Conservation (phyloP, 2,797 vertebrate genomes). For the Anguilla marmorata region DNA sequence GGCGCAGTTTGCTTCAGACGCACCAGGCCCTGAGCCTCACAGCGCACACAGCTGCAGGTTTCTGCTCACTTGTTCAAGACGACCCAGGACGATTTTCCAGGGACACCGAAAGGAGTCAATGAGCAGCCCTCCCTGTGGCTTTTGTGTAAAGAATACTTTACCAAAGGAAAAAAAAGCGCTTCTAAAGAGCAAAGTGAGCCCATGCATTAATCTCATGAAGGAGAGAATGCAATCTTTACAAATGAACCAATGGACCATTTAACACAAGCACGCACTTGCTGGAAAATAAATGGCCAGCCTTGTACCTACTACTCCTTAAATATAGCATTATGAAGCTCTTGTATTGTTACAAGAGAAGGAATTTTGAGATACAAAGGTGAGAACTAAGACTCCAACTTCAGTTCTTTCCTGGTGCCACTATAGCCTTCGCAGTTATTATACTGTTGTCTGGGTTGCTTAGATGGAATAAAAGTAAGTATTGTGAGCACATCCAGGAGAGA, state of each 20-base stretch:
- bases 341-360: background rate
- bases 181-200: background rate
- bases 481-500: background rate
- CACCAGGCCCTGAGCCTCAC: background rate
- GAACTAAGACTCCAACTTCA: background rate
- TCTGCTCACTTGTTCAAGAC: background rate
- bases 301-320: background rate
- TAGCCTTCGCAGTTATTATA: background rate
- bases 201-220: background rate
- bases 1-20: background rate
- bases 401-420: background rate
- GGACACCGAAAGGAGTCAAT: background rate
- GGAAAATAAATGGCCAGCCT: background rate
- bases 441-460: background rate
- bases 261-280: background rate
- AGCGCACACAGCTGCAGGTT: background rate
- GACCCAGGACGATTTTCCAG: background rate
- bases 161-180: background rate
- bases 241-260: background rate
- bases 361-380: background rate
- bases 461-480: background rate
- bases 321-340: background rate
- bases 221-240: background rate
- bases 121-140: background rate
- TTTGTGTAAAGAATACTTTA: background rate